A percentile compares a stretch with the other conserved stretches of the same genome.
Conservation (phyloP, 2,797 vertebrate genomes). For the Lateolabrax maculatus region DNA sequence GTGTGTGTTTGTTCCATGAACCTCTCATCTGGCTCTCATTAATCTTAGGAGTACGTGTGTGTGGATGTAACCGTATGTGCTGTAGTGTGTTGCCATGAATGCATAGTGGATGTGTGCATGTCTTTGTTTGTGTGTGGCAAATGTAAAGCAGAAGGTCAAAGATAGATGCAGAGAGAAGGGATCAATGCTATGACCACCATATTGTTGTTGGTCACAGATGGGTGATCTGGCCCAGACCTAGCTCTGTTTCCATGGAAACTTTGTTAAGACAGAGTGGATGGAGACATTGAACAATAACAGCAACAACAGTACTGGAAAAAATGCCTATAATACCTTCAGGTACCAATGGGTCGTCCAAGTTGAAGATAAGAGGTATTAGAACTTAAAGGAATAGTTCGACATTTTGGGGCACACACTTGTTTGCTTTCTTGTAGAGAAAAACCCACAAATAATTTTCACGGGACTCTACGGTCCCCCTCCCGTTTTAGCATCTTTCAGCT, state of each 20-base stretch:
- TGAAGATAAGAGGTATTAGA: background rate
- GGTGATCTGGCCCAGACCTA: conserved; percentile 25
- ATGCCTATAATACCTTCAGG: background rate
- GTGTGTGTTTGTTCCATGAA: conserved; percentile 49
- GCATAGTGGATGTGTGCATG: conserved; percentile 45
- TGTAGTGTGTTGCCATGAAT: background rate
- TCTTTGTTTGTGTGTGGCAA: conserved; percentile 23
- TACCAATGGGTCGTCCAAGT: background rate
- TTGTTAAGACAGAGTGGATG: conserved; percentile 8
- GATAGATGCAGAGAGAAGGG: conserved; percentile 41
- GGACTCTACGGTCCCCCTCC: background rate
- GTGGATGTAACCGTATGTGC: conserved; percentile 50
- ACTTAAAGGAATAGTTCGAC: background rate
- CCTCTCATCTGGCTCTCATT: conserved; percentile 78
- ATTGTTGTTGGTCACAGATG: conserved; percentile 35
- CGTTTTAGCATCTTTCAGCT: background rate
- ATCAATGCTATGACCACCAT: conserved; percentile 55
- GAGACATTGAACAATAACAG: conserved; percentile 15
- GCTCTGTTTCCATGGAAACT: conserved; percentile 60
- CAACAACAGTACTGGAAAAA: background rate
- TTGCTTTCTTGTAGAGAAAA: background rate
- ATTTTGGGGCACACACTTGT: background rate
- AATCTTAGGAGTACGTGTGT: conserved; percentile 33
- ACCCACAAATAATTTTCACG: background rate
- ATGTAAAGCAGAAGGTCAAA: no score